A percentile compares a stretch with the other conserved stretches of the same genome.
phyloP scores from a whole-genome alignment of 2,888 invertebrate genomes.

The Ectemnius continuus region DNA sequence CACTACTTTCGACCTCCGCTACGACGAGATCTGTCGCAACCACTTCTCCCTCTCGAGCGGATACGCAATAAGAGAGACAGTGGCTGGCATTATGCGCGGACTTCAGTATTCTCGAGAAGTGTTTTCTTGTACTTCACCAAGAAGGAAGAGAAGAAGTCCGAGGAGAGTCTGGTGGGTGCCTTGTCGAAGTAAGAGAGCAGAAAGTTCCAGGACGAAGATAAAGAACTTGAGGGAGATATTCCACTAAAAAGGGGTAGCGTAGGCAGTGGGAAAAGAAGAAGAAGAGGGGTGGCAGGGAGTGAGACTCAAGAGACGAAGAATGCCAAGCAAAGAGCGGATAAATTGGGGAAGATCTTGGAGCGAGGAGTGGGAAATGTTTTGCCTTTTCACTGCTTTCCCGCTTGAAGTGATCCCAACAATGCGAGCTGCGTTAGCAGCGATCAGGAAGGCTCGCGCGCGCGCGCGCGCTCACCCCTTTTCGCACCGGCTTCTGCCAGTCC shows the following conservation, averaged over 20 bases:
- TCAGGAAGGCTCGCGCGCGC: too few species aligned
- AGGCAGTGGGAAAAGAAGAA: constrained; percentile 13
- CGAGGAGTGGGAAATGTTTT: constrained; percentile 29
- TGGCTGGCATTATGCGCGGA: too few species aligned
- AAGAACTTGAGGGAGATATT: not conserved
- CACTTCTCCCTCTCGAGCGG: too few species aligned
- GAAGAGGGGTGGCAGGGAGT: not conserved
- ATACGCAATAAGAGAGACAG: too few species aligned
- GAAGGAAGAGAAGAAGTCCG: too few species aligned
- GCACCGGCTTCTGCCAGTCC: not conserved
- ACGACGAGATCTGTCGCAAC: too few species aligned
- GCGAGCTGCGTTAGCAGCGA: constrained; percentile 27
- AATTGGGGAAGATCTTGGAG: constrained; percentile 8
- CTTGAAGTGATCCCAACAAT: constrained; percentile 48
- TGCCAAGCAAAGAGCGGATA: not conserved
- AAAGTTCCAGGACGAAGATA: not conserved
- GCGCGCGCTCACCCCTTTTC: constrained; percentile 26
- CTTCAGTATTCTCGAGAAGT: too few species aligned
- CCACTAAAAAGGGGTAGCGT: constrained; percentile 1
- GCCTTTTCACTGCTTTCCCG: constrained; percentile 40
- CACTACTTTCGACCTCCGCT: too few species aligned
- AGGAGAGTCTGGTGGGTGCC: too few species aligned
- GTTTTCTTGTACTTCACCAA: too few species aligned
- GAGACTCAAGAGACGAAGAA: not conserved
- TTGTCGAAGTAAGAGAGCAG: too few species aligned